Conservation (phyloP, 2,797 vertebrate genomes). For the Limosa lapponica region DNA sequence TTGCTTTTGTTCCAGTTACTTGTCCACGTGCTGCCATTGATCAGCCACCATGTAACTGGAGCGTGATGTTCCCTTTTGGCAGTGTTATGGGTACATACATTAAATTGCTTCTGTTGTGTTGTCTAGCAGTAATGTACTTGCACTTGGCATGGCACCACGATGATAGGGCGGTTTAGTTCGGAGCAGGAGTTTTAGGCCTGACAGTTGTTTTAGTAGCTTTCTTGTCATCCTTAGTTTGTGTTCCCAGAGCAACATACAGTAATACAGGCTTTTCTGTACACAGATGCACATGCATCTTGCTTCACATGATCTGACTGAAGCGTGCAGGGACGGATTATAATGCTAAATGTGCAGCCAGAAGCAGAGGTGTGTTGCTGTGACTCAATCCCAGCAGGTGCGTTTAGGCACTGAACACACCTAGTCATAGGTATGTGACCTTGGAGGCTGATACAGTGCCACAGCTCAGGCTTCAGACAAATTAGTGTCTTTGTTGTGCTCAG, state of each 20-base stretch:
- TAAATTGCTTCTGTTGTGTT: background rate
- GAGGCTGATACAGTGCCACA: background rate
- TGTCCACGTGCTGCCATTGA: background rate
- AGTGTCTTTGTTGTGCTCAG: background rate
- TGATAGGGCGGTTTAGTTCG: background rate
- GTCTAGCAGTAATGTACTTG: background rate
- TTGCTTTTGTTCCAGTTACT: background rate
- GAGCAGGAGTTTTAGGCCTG: background rate
- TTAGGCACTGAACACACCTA: background rate
- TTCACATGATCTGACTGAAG: background rate
- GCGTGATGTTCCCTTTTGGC: rapidly evolving
- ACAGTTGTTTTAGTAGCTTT: background rate
- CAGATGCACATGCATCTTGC: background rate
- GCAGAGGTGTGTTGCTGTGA: background rate
- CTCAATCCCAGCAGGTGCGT: background rate
- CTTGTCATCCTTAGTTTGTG: background rate
- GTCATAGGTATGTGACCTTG: background rate
- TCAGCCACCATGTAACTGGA: background rate
- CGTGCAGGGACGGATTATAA: background rate
- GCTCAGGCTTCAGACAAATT: background rate
- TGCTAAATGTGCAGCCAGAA: background rate
- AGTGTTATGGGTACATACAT: background rate
- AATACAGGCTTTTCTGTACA: background rate
- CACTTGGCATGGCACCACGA: background rate
- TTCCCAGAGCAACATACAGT: background rate